phyloP scores from a whole-genome alignment of 2,113 vertebrate species.

The Rhabdomys dilectus region DNA sequence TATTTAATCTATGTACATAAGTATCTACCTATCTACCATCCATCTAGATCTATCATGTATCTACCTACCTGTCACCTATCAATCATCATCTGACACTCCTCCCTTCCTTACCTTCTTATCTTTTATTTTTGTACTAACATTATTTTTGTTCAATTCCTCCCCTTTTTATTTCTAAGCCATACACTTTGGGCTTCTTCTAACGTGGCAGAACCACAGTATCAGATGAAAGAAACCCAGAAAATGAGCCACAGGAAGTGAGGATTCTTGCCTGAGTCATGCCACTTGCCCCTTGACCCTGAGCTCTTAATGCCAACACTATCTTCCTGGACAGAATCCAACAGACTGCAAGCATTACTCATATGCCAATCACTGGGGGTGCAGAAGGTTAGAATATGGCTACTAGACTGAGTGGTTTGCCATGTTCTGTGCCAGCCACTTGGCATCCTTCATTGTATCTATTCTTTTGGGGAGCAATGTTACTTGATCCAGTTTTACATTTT shows the following conservation, averaged over 20 bases:
- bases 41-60: neutral
- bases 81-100: neutral
- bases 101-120: neutral
- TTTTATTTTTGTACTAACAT: neutral
- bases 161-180: neutral
- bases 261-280: neutral
- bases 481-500: neutral
- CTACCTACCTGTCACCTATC: neutral
- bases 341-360: neutral
- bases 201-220: neutral
- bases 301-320: neutral
- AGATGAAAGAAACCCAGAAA: neutral
- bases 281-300: no score
- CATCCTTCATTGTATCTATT: neutral
- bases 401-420: neutral
- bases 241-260: neutral
- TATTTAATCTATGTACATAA: neutral
- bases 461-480: neutral
- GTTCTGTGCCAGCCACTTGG: neutral
- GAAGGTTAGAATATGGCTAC: neutral
- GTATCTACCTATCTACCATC: neutral
- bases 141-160: neutral
- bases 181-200: neutral
- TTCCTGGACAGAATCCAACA: constrained; percentile 11
- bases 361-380: neutral